Percentiles rank a stretch among this genome's conserved stretches.
Evolutionary conservation across 2,888 invertebrate genomes (phyloP).

Genomic region (Lasioglossum leucozonium): DNA sequence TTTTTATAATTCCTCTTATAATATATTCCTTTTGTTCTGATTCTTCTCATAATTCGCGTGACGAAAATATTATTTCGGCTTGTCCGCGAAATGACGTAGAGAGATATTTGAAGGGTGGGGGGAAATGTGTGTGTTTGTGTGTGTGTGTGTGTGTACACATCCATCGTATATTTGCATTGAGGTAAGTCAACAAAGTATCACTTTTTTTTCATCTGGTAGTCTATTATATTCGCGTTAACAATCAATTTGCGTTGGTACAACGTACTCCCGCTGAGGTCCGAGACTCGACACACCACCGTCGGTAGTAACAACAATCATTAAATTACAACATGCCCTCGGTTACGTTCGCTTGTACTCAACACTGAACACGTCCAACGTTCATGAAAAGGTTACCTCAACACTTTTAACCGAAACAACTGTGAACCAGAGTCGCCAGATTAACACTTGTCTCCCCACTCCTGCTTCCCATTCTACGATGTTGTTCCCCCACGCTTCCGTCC

Average conservation of each 20-base stretch:
- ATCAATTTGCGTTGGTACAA: conserved; percentile 37
- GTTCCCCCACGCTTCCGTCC: too few relatives aligned
- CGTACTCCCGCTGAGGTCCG: conserved; percentile 12
- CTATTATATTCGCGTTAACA: conserved; percentile 52
- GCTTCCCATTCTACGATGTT: too few relatives aligned
- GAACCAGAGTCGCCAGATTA: too few relatives aligned
- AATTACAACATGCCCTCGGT: conserved; percentile 38
- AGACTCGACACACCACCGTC: conserved; percentile 2
- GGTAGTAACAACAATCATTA: conserved; percentile 45
- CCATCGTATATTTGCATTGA: conserved; percentile 44
- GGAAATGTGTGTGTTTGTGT: conserved; percentile 20
- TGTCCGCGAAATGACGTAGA: neutral
- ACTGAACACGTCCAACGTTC: conserved; percentile 40
- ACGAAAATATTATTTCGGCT: conserved; percentile 15
- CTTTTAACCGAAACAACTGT: conserved; percentile 1
- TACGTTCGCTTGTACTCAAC: neutral
- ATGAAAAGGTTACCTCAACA: neutral
- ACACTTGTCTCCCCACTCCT: too few relatives aligned
- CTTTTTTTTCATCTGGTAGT: conserved; percentile 37
- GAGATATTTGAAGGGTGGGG: neutral
- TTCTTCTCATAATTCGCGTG: neutral
- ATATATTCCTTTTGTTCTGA: neutral
- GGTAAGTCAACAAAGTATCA: conserved; percentile 49
- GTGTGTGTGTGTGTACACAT: conserved; percentile 26
- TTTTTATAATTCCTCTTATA: neutral